Evolutionary conservation across 2,797 vertebrate species (phyloP), one percentile per base, ranked within the genome.

Genomic region (Brotula barbata): DNA sequence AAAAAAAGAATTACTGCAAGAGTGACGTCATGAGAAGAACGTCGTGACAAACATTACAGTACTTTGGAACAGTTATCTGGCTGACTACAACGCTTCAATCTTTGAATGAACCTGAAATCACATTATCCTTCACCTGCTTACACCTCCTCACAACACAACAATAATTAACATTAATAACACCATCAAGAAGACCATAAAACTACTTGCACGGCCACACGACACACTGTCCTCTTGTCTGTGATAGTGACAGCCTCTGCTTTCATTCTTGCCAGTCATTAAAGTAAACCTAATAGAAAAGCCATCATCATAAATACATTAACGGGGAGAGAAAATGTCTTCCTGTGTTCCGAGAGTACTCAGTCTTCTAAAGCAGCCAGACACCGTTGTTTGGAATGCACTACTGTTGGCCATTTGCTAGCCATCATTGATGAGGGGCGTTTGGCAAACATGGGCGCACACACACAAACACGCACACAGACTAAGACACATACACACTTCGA

Each of bases 231-330:
- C 73, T 44, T 65, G 49, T 54, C 43, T 49, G 23, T 70, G 71
- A 51, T 66, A 59, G 61, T 71, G 76, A 85, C 73, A 83, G 77
- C 75, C 70, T 77, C 70, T 75, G 66, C 71, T 81, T 86, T 86
- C 72, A 76, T 68, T 60, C 80, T 75, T 81, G 81, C 78, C 81
- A 82, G 71, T 85, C 78, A 89, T 85, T 87, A 85, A 85, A 80
- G 64, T 68, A 90, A 89, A 88, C 87, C 80, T 84, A 88, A 89
- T 87, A 84, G 86, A 88, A 81, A 87, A 88, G 73, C 73, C 83
- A 88, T 90, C 82, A 90, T 85, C 82, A 82, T 88, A 91, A 89
- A 85, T 79, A 80, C 81, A 84, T 88, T 88, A 87, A 87, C 84
- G 86, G 74, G 81, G 79, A 86, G 78, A 84, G 72, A 81, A 39